phyloP scores from a whole-genome alignment of 2,888 invertebrate species.

The Ichneumoninae sp. region DNA sequence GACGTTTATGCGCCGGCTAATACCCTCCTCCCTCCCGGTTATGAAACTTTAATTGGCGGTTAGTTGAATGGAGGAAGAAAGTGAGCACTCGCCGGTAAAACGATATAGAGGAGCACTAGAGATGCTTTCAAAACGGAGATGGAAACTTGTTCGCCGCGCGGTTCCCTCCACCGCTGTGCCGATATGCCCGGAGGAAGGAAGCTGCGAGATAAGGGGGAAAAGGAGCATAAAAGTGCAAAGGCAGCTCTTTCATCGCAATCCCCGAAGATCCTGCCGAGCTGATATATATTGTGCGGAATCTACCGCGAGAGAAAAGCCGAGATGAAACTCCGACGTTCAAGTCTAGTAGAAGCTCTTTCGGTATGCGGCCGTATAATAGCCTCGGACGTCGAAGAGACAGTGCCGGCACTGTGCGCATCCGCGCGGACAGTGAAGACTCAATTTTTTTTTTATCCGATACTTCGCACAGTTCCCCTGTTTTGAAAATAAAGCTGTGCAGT shows the following conservation, averaged over 20 bases:
- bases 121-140: slow-evolving; percentile 1
- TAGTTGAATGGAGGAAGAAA: slow-evolving; percentile 60
- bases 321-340: neutral
- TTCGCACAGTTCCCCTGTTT: neutral
- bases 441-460: neutral
- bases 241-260: slow-evolving; percentile 52
- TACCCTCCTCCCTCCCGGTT: slow-evolving; percentile 55
- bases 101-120: slow-evolving; percentile 35
- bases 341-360: slow-evolving; percentile 4
- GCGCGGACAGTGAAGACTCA: neutral
- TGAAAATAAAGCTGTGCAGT: neutral
- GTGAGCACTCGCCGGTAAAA: slow-evolving; percentile 23
- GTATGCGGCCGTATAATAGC: slow-evolving; percentile 8
- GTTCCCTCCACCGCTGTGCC: neutral
- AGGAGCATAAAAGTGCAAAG: slow-evolving; percentile 50
- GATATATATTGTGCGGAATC: slow-evolving; percentile 7
- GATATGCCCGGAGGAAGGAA: slow-evolving; percentile 31
- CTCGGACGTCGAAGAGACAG: neutral
- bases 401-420: neutral
- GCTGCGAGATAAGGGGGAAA: slow-evolving; percentile 19
- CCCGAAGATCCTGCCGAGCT: slow-evolving; percentile 27
- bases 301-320: neutral
- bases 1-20: slow-evolving; percentile 12
- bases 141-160: neutral
- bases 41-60: slow-evolving; percentile 79